Evolutionary conservation across 1,140 invertebrate species (phyloP), one percentile per base, ranked within the genome.

Genomic region (Pomacea maculata): DNA sequence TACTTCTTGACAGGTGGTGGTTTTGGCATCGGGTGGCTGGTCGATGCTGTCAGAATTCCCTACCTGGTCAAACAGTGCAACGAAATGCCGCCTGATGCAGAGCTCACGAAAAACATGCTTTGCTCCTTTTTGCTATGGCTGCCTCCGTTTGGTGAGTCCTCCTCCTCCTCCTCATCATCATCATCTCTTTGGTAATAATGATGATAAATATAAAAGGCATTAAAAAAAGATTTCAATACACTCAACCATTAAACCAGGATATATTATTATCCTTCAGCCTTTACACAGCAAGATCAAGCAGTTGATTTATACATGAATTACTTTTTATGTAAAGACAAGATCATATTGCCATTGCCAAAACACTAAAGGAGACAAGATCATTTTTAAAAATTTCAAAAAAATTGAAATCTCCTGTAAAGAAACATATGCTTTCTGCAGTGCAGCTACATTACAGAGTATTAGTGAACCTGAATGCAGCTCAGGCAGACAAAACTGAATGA

Each of bases 21-120:
- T 2, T 86, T 86, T 55, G 88, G 88, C 34, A 80, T 88, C 19
- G 88, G 88, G 17, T 88, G 85, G 86, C 65, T 88, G n/a, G 70
- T 87, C 19, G 88, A 89, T 65, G 25, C 85, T 1, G 86, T 82
- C 71, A 75, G 83, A 19, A 83, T 89, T 11, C 86, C 86, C 19
- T 83, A 45, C 19, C 57, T 86, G 29, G 85, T 88, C 3, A 82
- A 78, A n/a, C 70, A 84, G 54, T 73, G 76, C 57, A 89, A 88
- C 80, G 54, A 80, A 68, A 55, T 81, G 19, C 71, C 57, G 6
- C 63, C 14, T 10, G 45, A 25, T 1, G n/a, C 75, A 17, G 75
- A 82, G 29, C 65, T 64, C 54, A 55, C 9, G 8, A 65, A 29
- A 14, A 63, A 19, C 7, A 19, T 65, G 12, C 63, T 64, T 25